These are phyloP conservation scores for Perdita meconis DNA, from an alignment of 2,888 invertebrate species.

Conservation along the genomic window DNA sequence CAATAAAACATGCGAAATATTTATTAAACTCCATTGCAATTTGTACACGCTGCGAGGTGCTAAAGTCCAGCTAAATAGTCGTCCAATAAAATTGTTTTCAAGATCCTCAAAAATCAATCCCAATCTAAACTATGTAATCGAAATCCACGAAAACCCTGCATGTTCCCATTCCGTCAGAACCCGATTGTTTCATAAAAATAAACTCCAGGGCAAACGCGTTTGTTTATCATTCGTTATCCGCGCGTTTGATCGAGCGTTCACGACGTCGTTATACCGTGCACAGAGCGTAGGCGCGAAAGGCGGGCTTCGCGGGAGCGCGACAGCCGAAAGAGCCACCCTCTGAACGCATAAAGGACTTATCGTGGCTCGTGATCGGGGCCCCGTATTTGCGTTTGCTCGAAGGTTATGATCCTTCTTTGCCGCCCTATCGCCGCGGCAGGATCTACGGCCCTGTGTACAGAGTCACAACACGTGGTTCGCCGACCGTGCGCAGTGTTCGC, in stretches of 20 bases:
- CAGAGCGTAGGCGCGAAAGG: slow-evolving; percentile 67
- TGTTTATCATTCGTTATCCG: not conserved
- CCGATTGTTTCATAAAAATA: not conserved
- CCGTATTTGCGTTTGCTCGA: slow-evolving; percentile 80
- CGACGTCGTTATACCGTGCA: slow-evolving; percentile 8
- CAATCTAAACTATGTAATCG: too few species aligned
- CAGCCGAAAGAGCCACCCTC: slow-evolving; percentile 57
- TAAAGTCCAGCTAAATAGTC: too few species aligned
- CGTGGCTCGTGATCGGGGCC: slow-evolving; percentile 73
- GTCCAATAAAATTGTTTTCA: too few species aligned
- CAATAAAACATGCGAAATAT: too few species aligned
- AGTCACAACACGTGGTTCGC: slow-evolving; percentile 79
- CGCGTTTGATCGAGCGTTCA: not conserved
- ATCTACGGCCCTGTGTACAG: slow-evolving; percentile 73
- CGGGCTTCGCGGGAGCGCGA: slow-evolving; percentile 36
- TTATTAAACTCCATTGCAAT: too few species aligned
- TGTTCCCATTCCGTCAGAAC: not conserved
- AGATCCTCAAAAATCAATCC: too few species aligned
- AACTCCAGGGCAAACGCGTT: not conserved
- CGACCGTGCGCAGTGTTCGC: slow-evolving; percentile 75
- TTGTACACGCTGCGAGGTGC: too few species aligned
- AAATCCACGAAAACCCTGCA: too few species aligned
- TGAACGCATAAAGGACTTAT: slow-evolving; percentile 73
- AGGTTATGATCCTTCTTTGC: slow-evolving; percentile 81
- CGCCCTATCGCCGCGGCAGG: slow-evolving; percentile 70